Base-by-base conservation (phyloP, 1,140 invertebrate species). In the Manduca sexta region DNA sequence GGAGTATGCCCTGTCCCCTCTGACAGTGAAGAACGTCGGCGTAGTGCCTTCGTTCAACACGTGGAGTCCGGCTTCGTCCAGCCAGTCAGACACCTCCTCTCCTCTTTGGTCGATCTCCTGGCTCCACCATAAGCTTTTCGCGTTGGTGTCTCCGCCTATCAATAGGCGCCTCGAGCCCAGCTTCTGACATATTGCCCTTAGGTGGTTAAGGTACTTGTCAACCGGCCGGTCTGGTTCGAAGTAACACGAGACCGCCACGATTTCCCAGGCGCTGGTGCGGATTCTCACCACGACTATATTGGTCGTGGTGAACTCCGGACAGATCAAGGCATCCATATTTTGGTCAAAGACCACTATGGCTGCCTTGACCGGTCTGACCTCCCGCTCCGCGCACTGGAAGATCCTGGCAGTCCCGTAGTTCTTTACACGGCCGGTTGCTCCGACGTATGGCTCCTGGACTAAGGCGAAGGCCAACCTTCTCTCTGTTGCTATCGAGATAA, bases 71-170 rank as follows among this genome's bases (percentile, higher is more conserved):
- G 48, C 1, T 12, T 62, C 55, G 0, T 21, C 16, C 0, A 62
- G 31, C 1, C 15, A n/a, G 0, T 18, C 40, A 0, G 10, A 0
- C 1, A n/a, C n/a, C n/a, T 39, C 39, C 2, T 51, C 49, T 4
- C 62, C 62, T 10, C 52, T 55, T 1, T 26, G 1, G 14, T 64
- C 49, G 0, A 8, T n/a, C 8, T 6, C 15, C 0, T 8, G 6
- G 0, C 52, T 55, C 62, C 62, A 64, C 57, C 51, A 56, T 0
- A 29, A 13, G 26, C 50, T 52, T 15, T 49, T 48, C 0, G 56
- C 52, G 8, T 64, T 64, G 0, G 16, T 8, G 15, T 64, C 61
- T 0, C 61, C 61, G n/a, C 61, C 61, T 0, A 52, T 13, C 1
- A 60, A 31, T 0, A 52, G 0, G 5, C 12, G 11, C 4, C 7